These are phyloP conservation scores for Lycocorax pyrrhopterus DNA, from an alignment of 2,113 vertebrate genomes.

Conservation along the genomic window DNA sequence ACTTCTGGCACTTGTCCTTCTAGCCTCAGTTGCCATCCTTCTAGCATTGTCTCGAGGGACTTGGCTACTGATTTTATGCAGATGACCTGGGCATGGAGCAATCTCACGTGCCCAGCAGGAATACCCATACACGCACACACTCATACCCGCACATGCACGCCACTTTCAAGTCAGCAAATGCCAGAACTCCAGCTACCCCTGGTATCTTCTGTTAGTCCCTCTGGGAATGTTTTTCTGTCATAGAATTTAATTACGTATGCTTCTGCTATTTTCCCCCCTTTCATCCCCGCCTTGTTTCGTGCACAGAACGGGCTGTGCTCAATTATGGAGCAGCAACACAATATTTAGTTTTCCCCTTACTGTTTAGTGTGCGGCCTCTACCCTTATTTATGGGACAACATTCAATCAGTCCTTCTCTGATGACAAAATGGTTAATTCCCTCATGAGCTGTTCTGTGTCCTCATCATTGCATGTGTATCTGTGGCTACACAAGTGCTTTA, in stretches of 20 bases:
- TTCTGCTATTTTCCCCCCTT: neutral
- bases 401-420: neutral
- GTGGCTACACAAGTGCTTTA: neutral
- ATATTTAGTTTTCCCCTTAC: neutral
- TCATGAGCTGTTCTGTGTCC: neutral
- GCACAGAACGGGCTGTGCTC: neutral
- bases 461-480: neutral
- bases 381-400: neutral
- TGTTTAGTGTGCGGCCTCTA: neutral
- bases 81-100: neutral
- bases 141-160: neutral
- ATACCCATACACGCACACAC: no score
- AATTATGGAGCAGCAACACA: neutral
- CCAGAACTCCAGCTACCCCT: neutral
- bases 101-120: neutral
- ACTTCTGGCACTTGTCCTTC: neutral
- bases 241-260: neutral
- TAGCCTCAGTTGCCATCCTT: neutral
- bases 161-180: neutral
- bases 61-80: neutral
- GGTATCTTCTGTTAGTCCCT: neutral
- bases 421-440: neutral
- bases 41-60: neutral
- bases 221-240: neutral
- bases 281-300: neutral